Conservation (phyloP, 1,140 invertebrate species). For the Drosophila albomicans region DNA sequence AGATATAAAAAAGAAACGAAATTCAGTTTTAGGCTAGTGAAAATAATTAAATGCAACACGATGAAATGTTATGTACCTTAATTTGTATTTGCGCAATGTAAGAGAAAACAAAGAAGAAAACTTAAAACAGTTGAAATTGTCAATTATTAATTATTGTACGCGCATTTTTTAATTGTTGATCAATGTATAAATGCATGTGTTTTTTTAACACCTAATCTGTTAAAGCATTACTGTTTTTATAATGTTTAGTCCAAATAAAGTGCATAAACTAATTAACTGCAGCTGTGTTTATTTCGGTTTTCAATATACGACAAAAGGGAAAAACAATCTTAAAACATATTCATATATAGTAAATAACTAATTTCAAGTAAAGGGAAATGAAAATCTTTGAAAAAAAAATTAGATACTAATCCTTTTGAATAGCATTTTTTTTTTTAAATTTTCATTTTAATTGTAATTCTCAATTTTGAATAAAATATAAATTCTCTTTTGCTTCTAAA, state of each 20-base stretch:
- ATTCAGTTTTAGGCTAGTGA: conserved; percentile 62
- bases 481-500: too few species aligned
- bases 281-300: background rate
- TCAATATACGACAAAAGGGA: background rate
- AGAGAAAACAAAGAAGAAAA: conserved; percentile 1
- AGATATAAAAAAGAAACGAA: conserved; percentile 26
- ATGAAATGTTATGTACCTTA: conserved; percentile 33
- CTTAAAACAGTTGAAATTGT: conserved; percentile 1
- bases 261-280: conserved; percentile 49
- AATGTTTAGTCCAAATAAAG: conserved; percentile 76
- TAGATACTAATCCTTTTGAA: too few species aligned
- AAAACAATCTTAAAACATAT: too few species aligned
- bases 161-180: conserved; percentile 74
- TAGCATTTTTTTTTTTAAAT: too few species aligned
- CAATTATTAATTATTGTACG: conserved; percentile 48
- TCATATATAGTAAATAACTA: too few species aligned
- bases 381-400: too few species aligned
- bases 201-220: conserved; percentile 56
- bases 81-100: conserved; percentile 41
- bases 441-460: too few species aligned
- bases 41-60: conserved; percentile 32
- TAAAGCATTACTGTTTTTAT: conserved; percentile 73
- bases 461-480: too few species aligned
- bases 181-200: conserved; percentile 73
- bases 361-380: too few species aligned